Evolutionary conservation across 92 coral and sea anemone species (phyloP), one percentile per base, ranked within the genome.

Genomic region (Epizoanthus ramosus): DNA sequence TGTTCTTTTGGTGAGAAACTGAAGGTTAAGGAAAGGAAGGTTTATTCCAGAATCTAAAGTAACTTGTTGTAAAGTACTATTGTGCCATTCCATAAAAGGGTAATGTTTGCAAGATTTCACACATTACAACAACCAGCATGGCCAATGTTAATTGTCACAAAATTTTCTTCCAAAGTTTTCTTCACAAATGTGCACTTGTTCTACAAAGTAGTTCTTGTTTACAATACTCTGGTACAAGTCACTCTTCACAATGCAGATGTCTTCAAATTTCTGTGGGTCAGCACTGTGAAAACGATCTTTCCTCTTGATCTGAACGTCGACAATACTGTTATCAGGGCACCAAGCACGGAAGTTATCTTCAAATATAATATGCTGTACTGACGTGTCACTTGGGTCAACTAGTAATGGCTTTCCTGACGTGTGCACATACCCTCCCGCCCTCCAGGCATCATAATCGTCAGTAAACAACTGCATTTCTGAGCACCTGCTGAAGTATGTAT

Each of bases 271-370:
- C 57, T 86, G 84, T 15, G 92, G 89, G 73, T 93, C 84, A 15
- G 56, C 82, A n/a, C 84, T 61, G 5, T 15, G n/a, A 77, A 93
- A 93, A 22, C 67, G 14, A 1, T 75, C 84, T 31, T 79, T 16
- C 17, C 66, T 83, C 76, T 80, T 67, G 5, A 89, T 92, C 69
- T 86, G 80, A 5, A 85, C 14, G 58, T 91, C 85, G 28, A 93
- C 87, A 63, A 93, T 91, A 56, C 94, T 93, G 52, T 93, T 90
- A 21, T 52, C 79, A 10, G 94, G 93, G 43, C 92, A 87, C 94
- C 91, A 91, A 17, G 93, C 63, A 15, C 97, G 91, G 68, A 93
- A 88, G 69, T 93, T 93, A 56, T 93, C 97, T 67, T 93, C 97
- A 87, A 93, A 93, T 83, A 93, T 68, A 54, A 93, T 88, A 65